Base-by-base conservation (phyloP, 2,888 invertebrate genomes). In the Drosophila paramelanica region DNA sequence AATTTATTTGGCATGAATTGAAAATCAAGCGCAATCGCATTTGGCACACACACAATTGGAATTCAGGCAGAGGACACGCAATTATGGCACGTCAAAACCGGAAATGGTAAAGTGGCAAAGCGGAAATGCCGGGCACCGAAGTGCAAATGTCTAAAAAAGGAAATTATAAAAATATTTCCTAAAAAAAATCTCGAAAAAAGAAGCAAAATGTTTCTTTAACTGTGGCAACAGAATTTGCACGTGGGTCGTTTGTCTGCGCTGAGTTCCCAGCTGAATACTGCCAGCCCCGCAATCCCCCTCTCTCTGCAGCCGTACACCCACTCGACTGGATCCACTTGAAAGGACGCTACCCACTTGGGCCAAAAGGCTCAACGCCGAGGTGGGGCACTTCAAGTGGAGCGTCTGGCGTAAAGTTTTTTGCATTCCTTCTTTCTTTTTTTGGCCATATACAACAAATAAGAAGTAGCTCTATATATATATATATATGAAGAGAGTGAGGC, bases 91-190 rank as follows among this genome's bases (percentile, higher is more conserved):
- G 77, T 86, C 81, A 86, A 56, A 60, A 69, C 67, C 86, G 78
- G 86, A 82, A 86, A 80, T 73, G 78, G 76, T 73, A 78, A 83
- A 86, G 76, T 86, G 82, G 76, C 78, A 86, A 77, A 79, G 64
- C 86, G 83, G 82, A 78, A 85, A 77, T 82, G 77, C 67, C 80
- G 70, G 67, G 52, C 67, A 81, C 43, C 73, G 64, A 79, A 71
- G 86, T 82, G 83, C 68, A 82, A 83, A 82, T 82, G 77, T 77
- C 50, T 72, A 61, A 53, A 73, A 77, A 77, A 81, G 77, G 77
- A 81, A 81, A 80, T 80, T 79, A 80, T 81, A 77, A 67, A 82
- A 81, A 83, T 77, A 75, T 77, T 80, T 61, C 43, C 50, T 43
- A 38, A 23, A 41, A 39, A 66, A 69, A 70, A 59, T 8, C 2